Evolutionary conservation across 2,113 vertebrate genomes (phyloP), one percentile per base, ranked within the genome.

Genomic region (Lepisosteus oculatus): DNA sequence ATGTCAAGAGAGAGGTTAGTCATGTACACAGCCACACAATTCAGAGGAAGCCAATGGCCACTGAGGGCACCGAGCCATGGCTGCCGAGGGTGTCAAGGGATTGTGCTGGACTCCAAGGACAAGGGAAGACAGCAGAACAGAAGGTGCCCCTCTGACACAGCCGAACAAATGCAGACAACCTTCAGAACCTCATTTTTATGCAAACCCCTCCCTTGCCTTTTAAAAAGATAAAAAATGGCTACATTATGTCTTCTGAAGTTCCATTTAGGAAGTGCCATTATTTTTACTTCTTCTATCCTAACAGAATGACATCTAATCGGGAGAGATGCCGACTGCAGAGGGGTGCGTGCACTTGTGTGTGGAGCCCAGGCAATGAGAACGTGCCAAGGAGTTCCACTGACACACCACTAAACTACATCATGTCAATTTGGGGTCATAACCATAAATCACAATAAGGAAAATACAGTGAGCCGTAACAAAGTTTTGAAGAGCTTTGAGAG

Each of bases 381-480:
- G 3, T 59, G n/a, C n/a, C 3, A n/a, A 41, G 68, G 69, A 64
- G 75, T 17, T 64, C 56, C 61, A 72, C 75, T 80, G 78, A 80
- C 44, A 11, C 45, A 8, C 44, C 5, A 61, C 47, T 14, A 56
- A 79, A 73, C 72, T 67, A 72, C 69, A 74, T 69, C 44, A 61
- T 76, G 74, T 82, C 80, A 74, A 69, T 72, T 67, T 74, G 54
- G 62, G 76, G 77, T 72, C 70, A 77, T 61, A 74, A 73, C 61
- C 61, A 79, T 82, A 70, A 66, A 79, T 84, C 80, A 82, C 77
- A 79, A 84, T 84, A 80, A 73, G 77, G 54, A 71, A 65, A 61
- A 72, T 12, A 61, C 43, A 68, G 75, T 44, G 54, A 62, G 73
- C 42, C 55, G 42, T 65, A 65, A 54, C 62, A 65, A 14, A 56